Evolutionary conservation across 2,888 invertebrate genomes (phyloP), one percentile per base, ranked within the genome.

Genomic region (Falcaria lacertinaria): DNA sequence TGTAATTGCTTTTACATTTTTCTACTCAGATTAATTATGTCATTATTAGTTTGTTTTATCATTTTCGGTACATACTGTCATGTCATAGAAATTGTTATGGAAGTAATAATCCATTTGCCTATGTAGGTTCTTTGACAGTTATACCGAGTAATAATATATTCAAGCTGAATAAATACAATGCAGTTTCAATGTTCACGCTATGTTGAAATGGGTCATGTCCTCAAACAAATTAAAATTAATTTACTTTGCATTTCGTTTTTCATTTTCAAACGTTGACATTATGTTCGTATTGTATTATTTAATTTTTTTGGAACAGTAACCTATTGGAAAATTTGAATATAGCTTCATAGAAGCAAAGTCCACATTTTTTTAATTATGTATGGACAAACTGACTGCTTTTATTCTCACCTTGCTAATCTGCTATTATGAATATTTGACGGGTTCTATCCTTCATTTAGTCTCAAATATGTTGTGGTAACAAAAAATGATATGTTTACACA

Each of bases 1-100:
- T 60, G 55, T 54, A 60, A 55, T 59, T 46, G 43, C 56, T 64
- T 63, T 62, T 70, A 54, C 53, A 53, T 47, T 60, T 57, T 54
- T 28, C 11, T 28, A 28, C 11, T 11, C 8, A 28, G 11, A 28
- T 11, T 28, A 28, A 28, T 7, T 7, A 28, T 28, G 28, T 11
- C 28, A 28, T 28, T 28, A 11, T 28, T 11, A 11, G 28, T 11
- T 11, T 19, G 19, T 28, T 28, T 28, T 28, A 11, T 28, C 1
- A 11, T 28, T 28, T 11, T 28, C 11, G 11, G 28, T 1, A 28
- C 28, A 28, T 11, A 11, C 11, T 11, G n/a, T n/a, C n/a, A n/a
- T n/a, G n/a, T n/a, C n/a, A 11, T 11, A 11, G 11, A 28, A 28
- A 7, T 11, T 1, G 28, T 28, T 22, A 6, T 28, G 28, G 11